A percentile compares a stretch with the other conserved stretches of the same genome.
These are phyloP conservation scores for Petrosia ficiformis DNA, from an alignment of 37 sponge, comb jelly and placozoan genomes.

Conservation along the genomic window DNA sequence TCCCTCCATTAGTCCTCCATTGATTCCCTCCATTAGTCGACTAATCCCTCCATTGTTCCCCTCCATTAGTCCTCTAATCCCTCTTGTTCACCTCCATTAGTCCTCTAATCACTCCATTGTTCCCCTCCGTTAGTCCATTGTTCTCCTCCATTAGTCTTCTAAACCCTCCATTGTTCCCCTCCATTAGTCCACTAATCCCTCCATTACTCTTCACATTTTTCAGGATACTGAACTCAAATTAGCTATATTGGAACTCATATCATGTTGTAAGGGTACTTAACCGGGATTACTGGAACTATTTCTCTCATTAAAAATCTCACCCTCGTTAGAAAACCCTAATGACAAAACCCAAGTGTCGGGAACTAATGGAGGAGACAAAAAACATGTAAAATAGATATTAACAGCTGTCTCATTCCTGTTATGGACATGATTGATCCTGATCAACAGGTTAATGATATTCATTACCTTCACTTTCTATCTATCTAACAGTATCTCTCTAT, in stretches of 20 bases:
- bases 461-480: background rate
- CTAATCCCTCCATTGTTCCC: too few relatives aligned
- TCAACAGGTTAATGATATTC: slow-evolving; percentile 12
- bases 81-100: background rate
- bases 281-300: slow-evolving; percentile 80
- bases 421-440: slow-evolving; percentile 38
- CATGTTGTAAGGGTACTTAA: slow-evolving; percentile 44
- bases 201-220: background rate
- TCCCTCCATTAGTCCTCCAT: too few relatives aligned
- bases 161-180: too few relatives aligned
- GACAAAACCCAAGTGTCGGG: too few relatives aligned
- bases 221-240: slow-evolving; percentile 64
- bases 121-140: too few relatives aligned
- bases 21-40: too few relatives aligned
- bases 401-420: slow-evolving; percentile 56
- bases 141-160: too few relatives aligned
- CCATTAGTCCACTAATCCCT: background rate
- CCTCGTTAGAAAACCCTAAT: slow-evolving; percentile 5
- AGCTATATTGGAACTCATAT: slow-evolving; percentile 55
- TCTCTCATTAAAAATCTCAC: slow-evolving; percentile 28
- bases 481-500: too few relatives aligned
- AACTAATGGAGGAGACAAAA: too few relatives aligned
- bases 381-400: slow-evolving; percentile 3
- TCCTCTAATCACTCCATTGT: too few relatives aligned
- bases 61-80: background rate